These are phyloP conservation scores for Heterochromis multidens DNA, from an alignment of 2,113 vertebrate genomes.

Conservation along the genomic window DNA sequence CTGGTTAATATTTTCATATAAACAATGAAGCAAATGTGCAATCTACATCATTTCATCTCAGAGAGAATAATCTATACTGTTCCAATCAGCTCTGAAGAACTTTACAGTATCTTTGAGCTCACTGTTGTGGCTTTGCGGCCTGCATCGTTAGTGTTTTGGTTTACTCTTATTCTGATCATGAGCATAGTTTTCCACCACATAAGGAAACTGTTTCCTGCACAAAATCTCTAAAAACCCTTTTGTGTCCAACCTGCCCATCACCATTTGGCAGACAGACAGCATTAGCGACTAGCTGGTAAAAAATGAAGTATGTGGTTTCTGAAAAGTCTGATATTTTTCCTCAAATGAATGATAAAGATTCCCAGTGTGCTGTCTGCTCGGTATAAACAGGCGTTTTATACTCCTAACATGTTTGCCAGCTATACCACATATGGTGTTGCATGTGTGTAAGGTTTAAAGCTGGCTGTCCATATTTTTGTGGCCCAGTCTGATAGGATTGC, in stretches of 20 bases:
- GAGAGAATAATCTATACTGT: background rate
- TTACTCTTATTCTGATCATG: background rate
- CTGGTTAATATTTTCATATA: background rate
- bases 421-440: background rate
- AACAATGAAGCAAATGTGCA: background rate
- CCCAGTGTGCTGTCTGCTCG: background rate
- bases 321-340: background rate
- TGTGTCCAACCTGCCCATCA: background rate
- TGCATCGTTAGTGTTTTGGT: background rate
- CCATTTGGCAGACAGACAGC: background rate
- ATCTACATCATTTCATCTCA: background rate
- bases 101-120: background rate
- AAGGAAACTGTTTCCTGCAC: background rate
- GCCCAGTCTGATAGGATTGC: background rate
- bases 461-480: background rate
- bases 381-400: background rate
- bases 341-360: background rate
- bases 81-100: background rate
- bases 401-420: background rate
- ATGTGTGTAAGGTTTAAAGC: background rate
- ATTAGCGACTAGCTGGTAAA: background rate
- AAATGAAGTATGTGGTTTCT: background rate
- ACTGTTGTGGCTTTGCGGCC: background rate
- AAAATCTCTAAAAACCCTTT: background rate
- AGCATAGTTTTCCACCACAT: background rate